phyloP scores from a whole-genome alignment of 2,888 invertebrate genomes.

The Thalpophila matura region DNA sequence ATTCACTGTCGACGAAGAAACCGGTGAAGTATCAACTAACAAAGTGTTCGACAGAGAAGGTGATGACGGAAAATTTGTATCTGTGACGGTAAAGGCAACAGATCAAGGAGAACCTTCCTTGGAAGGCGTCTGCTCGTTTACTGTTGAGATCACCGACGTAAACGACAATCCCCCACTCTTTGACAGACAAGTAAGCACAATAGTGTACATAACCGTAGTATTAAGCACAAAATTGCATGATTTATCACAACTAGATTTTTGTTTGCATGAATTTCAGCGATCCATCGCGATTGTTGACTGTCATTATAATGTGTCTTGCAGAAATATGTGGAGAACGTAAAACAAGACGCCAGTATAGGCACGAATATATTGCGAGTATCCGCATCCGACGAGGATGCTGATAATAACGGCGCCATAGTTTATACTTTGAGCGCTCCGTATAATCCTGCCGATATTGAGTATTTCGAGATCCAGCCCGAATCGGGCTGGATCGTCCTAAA shows the following conservation, averaged over 20 bases:
- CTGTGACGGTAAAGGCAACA: slow-evolving; percentile 99
- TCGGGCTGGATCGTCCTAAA: slow-evolving; percentile 99
- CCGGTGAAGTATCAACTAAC: slow-evolving; percentile 98
- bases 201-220: slow-evolving; percentile 62
- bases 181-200: slow-evolving; percentile 95
- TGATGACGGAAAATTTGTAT: slow-evolving; percentile 98
- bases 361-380: slow-evolving; percentile 98
- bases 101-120: slow-evolving; percentile 99
- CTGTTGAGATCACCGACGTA: slow-evolving; percentile 99
- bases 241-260: slow-evolving; percentile 61
- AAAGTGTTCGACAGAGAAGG: slow-evolving; percentile 99
- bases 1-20: slow-evolving; percentile 98
- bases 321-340: slow-evolving; percentile 99
- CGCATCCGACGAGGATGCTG: slow-evolving; percentile 99
- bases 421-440: slow-evolving; percentile 97
- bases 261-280: slow-evolving; percentile 72
- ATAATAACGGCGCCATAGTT: slow-evolving; percentile 98
- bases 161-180: slow-evolving; percentile 99
- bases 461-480: slow-evolving; percentile 99
- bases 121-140: slow-evolving; percentile 99
- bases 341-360: slow-evolving; percentile 98
- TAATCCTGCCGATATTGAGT: slow-evolving; percentile 97
- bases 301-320: slow-evolving; percentile 87
- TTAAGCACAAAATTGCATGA: slow-evolving; percentile 74
- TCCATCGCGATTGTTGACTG: slow-evolving; percentile 63